These are phyloP conservation scores for Pseudomyrmex cubaensis DNA, from an alignment of 1,140 invertebrate genomes.

Conservation along the genomic window DNA sequence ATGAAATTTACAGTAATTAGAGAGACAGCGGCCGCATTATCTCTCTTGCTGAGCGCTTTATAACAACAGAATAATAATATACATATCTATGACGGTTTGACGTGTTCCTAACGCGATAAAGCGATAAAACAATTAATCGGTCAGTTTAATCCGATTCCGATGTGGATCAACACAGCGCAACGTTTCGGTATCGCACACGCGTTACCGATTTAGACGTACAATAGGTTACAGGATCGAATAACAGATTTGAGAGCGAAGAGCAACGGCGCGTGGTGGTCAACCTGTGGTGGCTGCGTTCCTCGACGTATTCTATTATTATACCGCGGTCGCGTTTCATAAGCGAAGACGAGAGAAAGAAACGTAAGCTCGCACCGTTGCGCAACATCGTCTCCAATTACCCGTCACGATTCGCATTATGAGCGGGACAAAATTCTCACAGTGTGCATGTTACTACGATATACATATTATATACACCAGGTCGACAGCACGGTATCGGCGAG, in stretches of 20 bases:
- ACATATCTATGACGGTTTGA: neutral
- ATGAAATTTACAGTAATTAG: neutral
- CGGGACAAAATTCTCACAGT: slow-evolving; percentile 13
- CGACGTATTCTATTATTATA: slow-evolving; percentile 2
- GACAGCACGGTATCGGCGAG: neutral
- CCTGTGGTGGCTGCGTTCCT: neutral
- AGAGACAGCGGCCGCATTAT: neutral
- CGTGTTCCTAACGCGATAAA: neutral
- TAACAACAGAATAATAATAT: neutral
- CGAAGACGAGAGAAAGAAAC: slow-evolving; percentile 31
- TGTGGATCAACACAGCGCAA: neutral
- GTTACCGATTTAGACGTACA: neutral
- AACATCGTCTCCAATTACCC: slow-evolving; percentile 32
- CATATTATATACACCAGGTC: neutral
- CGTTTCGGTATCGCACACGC: neutral
- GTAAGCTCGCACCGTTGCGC: slow-evolving; percentile 19
- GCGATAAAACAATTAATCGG: neutral
- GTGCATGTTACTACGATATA: neutral
- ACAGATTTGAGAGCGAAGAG: slow-evolving; percentile 16
- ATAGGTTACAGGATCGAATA: neutral
- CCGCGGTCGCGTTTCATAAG: slow-evolving; percentile 17
- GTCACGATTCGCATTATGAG: neutral
- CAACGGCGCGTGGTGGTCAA: neutral
- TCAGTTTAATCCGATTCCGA: slow-evolving; percentile 2
- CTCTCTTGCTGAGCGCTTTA: neutral